These are phyloP conservation scores for Rhinolophus ferrumequinum DNA, from an alignment of 2,113 vertebrate genomes.

Conservation along the genomic window DNA sequence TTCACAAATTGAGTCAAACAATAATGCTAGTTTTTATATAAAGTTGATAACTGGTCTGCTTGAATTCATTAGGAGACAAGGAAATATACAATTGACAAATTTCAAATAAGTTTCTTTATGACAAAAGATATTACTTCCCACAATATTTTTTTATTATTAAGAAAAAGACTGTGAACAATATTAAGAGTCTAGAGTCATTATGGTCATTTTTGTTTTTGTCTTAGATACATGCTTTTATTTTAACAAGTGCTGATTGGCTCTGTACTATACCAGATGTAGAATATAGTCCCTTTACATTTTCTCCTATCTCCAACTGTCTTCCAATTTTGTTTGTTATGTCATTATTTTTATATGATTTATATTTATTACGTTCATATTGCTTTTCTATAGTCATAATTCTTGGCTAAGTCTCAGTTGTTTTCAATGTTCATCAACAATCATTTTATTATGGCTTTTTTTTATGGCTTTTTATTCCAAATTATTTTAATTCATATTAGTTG, in stretches of 20 bases:
- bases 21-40: background rate
- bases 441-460: background rate
- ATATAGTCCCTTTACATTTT: background rate
- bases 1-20: background rate
- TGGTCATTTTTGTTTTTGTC: background rate
- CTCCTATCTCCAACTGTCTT: background rate
- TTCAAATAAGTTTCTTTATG: background rate
- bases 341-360: background rate
- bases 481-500: background rate
- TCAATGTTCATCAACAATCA: background rate
- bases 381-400: background rate
- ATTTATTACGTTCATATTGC: slow-evolving; percentile 1
- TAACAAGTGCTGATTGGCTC: background rate
- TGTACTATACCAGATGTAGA: background rate
- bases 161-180: background rate
- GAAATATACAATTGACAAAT: background rate
- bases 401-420: background rate
- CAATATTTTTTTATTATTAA: background rate
- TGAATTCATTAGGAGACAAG: background rate
- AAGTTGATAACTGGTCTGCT: background rate
- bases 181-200: background rate
- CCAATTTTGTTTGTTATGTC: background rate
- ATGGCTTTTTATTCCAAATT: background rate
- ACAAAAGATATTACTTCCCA: background rate
- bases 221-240: background rate